phyloP scores from a whole-genome alignment of 2,797 vertebrate genomes.

The Tenualosa thibaudeaui region DNA sequence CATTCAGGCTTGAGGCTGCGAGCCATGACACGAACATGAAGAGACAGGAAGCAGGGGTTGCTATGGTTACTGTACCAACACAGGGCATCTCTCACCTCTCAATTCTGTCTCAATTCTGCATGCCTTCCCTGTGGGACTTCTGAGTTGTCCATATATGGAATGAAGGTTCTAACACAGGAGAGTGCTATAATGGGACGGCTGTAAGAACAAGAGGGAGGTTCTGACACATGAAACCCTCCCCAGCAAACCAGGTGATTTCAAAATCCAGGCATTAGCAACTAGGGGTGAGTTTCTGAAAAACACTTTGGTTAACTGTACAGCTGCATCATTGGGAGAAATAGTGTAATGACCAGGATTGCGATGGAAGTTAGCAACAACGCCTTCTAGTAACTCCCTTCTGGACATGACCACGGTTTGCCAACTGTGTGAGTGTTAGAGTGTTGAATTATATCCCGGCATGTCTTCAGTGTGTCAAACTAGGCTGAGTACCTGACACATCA shows the following conservation, averaged over 20 bases:
- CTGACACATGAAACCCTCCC: too few relatives aligned
- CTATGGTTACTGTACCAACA: neutral
- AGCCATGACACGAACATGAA: neutral
- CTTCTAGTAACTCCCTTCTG: too few relatives aligned
- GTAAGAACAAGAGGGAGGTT: too few relatives aligned
- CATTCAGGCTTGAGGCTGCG: neutral
- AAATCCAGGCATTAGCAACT: too few relatives aligned
- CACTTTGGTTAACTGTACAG: too few relatives aligned
- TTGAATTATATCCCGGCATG: neutral
- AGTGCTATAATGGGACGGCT: too few relatives aligned
- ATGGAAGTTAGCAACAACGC: too few relatives aligned
- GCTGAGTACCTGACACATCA: neutral
- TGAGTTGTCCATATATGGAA: neutral
- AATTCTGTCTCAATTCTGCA: neutral
- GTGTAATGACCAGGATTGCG: too few relatives aligned
- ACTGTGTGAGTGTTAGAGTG: neutral
- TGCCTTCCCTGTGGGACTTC: neutral
- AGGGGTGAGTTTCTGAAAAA: too few relatives aligned
- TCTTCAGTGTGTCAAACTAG: neutral
- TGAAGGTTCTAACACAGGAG: too few relatives aligned
- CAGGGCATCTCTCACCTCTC: neutral
- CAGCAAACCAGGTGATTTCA: too few relatives aligned
- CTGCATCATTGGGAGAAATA: too few relatives aligned
- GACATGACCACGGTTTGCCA: neutral
- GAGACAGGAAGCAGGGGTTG: neutral